Conservation (phyloP, 53 echinoderm and acorn worm genomes). For the Mesocentrotus franciscanus region DNA sequence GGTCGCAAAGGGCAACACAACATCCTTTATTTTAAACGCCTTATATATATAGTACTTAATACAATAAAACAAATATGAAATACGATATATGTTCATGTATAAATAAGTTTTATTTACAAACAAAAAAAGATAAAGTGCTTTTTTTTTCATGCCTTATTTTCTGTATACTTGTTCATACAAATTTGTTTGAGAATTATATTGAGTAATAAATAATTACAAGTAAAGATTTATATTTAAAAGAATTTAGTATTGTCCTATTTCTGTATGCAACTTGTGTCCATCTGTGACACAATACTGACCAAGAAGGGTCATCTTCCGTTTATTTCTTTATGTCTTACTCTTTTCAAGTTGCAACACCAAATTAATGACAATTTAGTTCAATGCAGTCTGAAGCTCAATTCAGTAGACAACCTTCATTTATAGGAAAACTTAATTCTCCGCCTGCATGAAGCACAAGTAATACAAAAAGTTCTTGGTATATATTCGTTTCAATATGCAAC, state of each 20-base stretch:
- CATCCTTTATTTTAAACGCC: too few relatives aligned
- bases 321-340: too few relatives aligned
- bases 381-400: too few relatives aligned
- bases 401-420: too few relatives aligned
- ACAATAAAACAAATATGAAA: background rate
- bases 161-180: background rate
- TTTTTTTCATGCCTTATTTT: slow-evolving; percentile 10
- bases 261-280: background rate
- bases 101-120: slow-evolving; percentile 46
- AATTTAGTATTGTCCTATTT: background rate
- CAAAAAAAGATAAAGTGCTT: background rate
- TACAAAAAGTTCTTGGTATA: too few relatives aligned
- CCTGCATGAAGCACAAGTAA: too few relatives aligned
- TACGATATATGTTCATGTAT: background rate
- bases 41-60: too few relatives aligned
- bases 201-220: background rate
- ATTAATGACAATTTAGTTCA: background rate
- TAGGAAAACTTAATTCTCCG: too few relatives aligned
- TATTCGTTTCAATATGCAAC: too few relatives aligned
- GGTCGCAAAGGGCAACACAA: too few relatives aligned
- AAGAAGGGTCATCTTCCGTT: too few relatives aligned
- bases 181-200: background rate
- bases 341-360: background rate
- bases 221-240: background rate
- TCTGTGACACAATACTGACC: background rate